These are phyloP conservation scores for Harpagoxenus sublaevis DNA, from an alignment of 2,888 invertebrate species.

Conservation along the genomic window DNA sequence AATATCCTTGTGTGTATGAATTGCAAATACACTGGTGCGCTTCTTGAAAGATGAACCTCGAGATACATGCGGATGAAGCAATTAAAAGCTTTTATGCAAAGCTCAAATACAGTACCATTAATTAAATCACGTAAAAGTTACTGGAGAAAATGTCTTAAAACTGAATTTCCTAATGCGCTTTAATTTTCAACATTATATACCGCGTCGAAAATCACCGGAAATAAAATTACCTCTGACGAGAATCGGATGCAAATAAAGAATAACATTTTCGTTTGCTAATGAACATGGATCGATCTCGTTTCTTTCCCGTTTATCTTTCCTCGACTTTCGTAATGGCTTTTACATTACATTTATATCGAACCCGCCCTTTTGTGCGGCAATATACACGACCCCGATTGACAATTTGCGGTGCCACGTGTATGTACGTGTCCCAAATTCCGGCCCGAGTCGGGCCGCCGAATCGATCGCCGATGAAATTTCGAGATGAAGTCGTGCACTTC, in stretches of 20 bases:
- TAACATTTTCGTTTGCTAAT: constrained; percentile 24
- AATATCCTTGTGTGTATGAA: not conserved
- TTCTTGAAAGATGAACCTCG: not conserved
- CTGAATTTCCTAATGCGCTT: not conserved
- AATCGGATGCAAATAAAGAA: constrained; percentile 37
- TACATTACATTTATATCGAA: constrained; percentile 29
- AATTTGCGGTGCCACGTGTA: constrained; percentile 24
- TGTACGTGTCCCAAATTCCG: constrained; percentile 18
- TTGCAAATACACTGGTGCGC: not conserved
- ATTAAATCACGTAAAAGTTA: not conserved
- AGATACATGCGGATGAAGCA: not conserved
- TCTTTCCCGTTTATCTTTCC: constrained; percentile 17
- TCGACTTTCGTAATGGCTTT: constrained; percentile 18
- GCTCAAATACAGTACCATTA: not conserved
- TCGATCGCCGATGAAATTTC: constrained; percentile 48
- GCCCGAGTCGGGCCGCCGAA: constrained; percentile 24
- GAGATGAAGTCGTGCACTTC: constrained; percentile 30
- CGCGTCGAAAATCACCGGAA: not conserved
- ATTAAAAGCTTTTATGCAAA: not conserved
- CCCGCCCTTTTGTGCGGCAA: not conserved
- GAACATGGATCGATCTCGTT: not conserved
- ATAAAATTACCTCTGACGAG: not conserved
- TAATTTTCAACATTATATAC: not conserved
- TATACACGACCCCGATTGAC: not conserved
- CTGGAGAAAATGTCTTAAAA: not conserved